These are phyloP conservation scores for Tapirus terrestris DNA, from an alignment of 2,113 vertebrate species.

Conservation along the genomic window DNA sequence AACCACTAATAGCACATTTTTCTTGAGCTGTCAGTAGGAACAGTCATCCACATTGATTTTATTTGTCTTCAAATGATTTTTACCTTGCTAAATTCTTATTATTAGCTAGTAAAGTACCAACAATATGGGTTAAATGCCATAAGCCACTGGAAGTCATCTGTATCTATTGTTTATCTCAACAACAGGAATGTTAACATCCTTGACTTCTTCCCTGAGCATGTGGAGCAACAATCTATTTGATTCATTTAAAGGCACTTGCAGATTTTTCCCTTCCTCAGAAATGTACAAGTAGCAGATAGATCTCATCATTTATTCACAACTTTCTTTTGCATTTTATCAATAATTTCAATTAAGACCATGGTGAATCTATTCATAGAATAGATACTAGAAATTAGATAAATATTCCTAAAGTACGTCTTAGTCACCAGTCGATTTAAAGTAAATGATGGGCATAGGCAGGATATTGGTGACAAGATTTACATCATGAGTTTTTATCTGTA, in stretches of 20 bases:
- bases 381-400: not conserved
- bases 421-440: not conserved
- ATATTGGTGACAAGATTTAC: not conserved
- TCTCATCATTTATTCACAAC: not conserved
- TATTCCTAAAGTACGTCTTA: not conserved
- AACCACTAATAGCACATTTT: constrained; percentile 22
- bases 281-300: not conserved
- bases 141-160: constrained; percentile 15
- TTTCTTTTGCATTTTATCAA: not conserved
- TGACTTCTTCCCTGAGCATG: not conserved
- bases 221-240: not conserved
- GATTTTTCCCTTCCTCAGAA: not conserved
- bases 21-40: constrained; percentile 24
- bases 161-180: not conserved
- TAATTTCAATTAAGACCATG: not conserved
- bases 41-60: constrained; percentile 41
- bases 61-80: constrained; percentile 59
- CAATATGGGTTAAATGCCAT: not conserved
- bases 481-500: not conserved
- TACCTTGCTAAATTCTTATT: constrained; percentile 19
- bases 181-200: not conserved
- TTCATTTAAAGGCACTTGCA: not conserved
- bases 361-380: not conserved
- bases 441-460: not conserved
- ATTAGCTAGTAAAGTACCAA: not conserved